Conservation (phyloP, 2,797 vertebrate genomes). For the Neostethus bicornis region DNA sequence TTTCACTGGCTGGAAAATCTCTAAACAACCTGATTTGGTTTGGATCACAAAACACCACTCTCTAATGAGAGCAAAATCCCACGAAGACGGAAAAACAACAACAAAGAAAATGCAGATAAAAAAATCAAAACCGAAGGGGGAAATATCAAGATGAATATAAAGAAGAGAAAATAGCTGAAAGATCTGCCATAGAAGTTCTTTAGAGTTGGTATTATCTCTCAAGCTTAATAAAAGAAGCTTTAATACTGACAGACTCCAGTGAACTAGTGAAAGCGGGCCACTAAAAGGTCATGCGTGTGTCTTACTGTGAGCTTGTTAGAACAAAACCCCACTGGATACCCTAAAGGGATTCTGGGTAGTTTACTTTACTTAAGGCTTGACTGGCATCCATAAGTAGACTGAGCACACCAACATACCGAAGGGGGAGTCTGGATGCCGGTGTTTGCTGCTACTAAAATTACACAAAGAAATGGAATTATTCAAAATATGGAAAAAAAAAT, state of each 20-base stretch:
- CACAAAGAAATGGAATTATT: not conserved
- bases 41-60: constrained; percentile 18
- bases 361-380: constrained; percentile 49
- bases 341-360: constrained; percentile 48
- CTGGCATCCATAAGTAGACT: constrained; percentile 29
- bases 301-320: constrained; percentile 68
- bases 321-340: constrained; percentile 59
- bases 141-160: constrained; percentile 12
- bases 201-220: constrained; percentile 50
- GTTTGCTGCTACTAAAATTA: constrained; percentile 14
- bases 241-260: constrained; percentile 57
- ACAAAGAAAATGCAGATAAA: constrained; percentile 25
- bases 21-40: constrained; percentile 16
- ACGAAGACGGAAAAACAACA: constrained; percentile 22
- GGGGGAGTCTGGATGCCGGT: not conserved
- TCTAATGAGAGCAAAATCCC: constrained; percentile 36
- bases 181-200: constrained; percentile 21
- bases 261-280: constrained; percentile 54
- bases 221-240: constrained; percentile 65
- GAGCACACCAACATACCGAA: constrained; percentile 16
- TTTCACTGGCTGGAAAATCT: constrained; percentile 11
- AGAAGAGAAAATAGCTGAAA: constrained; percentile 18
- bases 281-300: constrained; percentile 56
- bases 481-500: not conserved
- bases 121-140: not conserved